These are phyloP conservation scores for Apostichopus leukothele DNA, from an alignment of 53 echinoderm and acorn worm genomes.

Conservation along the genomic window DNA sequence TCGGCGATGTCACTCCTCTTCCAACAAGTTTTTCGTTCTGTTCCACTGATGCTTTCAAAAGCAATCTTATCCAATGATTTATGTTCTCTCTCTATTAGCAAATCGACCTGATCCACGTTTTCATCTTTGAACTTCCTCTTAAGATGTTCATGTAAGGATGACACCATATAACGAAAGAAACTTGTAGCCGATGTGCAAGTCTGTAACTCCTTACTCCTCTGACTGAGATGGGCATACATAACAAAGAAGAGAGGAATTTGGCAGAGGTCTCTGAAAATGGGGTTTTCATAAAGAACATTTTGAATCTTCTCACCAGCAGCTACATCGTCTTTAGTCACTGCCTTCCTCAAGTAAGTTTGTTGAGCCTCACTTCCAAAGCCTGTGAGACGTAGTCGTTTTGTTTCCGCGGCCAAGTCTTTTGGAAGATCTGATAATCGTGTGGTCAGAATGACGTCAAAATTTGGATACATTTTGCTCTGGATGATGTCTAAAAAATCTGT, in stretches of 20 bases:
- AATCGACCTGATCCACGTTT: background rate
- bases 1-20: background rate
- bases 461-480: background rate
- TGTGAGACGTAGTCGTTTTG: background rate
- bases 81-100: background rate
- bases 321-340: background rate
- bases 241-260: conserved; percentile 1
- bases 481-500: background rate
- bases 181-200: background rate
- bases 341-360: background rate
- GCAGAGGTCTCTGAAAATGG: background rate
- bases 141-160: background rate
- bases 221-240: conserved; percentile 13
- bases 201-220: background rate
- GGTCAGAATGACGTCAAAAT: background rate
- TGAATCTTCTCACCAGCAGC: background rate
- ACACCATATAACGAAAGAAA: conserved; percentile 1
- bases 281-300: background rate
- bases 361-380: background rate
- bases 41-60: background rate
- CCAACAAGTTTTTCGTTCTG: background rate
- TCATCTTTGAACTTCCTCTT: background rate
- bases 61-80: background rate
- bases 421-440: background rate
- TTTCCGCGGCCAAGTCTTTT: background rate